Base-by-base conservation (phyloP, 2,797 vertebrate genomes). In the Melanotaenia trifasciata region DNA sequence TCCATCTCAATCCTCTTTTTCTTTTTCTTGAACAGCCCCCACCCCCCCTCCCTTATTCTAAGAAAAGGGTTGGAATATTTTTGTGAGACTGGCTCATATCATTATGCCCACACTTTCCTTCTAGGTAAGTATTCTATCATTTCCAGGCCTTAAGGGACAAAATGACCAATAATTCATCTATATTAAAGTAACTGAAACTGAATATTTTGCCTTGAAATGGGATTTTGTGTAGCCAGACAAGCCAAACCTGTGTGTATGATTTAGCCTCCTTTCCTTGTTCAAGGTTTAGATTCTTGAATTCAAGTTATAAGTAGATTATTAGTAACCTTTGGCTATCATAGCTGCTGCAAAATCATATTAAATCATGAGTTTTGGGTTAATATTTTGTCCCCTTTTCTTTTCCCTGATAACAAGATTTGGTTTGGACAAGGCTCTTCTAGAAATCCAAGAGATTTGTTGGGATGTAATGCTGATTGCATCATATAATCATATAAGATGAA, bases 141-240 rank as follows among this genome's bases (percentile, higher is more conserved):
- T 80, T 74, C 64, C 62, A 72, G 24, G 61, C 73, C 51, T 69
- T 53, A 2, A 26, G 54, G 58, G 66, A 38, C 59, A 64, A 62
- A 85, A 72, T 76, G 66, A 84, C 54, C 54, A 65, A 70, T 80
- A 80, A 81, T 76, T 68, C 65, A 64, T 57, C 70, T 51, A 63
- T 58, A 83, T 74, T 82, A 58, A 62, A 64, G 63, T 66, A 57
- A 57, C 16, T 6, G 14, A 73, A 77, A 83, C 24, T 56, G 7
- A 4, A 28, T 32, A 28, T 30, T 30, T 57, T 57, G 28, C 13
- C 28, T 3, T 26, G 12, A 30, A 30, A 57, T 57, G 18, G 28
- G 26, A 57, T 57, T 57, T 57, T 30, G 28, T 57, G 28, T 18
- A 28, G 14, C 5, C 26, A 53, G n/a, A 53, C 26, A 24, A 53